Evolutionary conservation across 2,113 vertebrate genomes (phyloP).

Genomic region (Pterocles orientalis): DNA sequence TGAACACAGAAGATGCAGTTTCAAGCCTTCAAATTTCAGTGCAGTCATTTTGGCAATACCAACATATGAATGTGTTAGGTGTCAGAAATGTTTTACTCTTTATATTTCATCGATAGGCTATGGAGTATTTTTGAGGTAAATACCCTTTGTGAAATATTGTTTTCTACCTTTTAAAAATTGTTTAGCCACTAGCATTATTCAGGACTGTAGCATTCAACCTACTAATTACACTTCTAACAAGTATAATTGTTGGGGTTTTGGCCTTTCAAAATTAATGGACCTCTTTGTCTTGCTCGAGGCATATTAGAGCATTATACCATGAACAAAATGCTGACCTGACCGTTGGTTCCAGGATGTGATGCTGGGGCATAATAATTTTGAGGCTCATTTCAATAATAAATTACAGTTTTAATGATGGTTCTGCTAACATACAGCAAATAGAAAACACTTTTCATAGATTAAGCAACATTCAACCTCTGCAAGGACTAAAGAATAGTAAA

Average conservation of each 20-base stretch:
- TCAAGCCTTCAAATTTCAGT: slow-evolving; percentile 45
- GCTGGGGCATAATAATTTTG: slow-evolving; percentile 21
- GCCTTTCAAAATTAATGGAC: slow-evolving; percentile 53
- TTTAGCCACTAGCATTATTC: neutral
- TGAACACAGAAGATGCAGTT: slow-evolving; percentile 48
- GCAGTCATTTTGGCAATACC: slow-evolving; percentile 11
- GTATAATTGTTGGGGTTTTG: slow-evolving; percentile 11
- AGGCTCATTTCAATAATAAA: slow-evolving; percentile 48
- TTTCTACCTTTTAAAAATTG: neutral
- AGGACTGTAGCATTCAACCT: neutral
- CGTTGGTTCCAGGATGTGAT: slow-evolving; percentile 9
- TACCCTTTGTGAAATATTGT: neutral
- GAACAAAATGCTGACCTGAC: slow-evolving; percentile 46
- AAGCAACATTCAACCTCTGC: slow-evolving; percentile 41
- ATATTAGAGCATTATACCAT: slow-evolving; percentile 6
- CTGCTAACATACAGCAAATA: slow-evolving; percentile 39
- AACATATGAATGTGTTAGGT: slow-evolving; percentile 22
- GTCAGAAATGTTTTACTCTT: slow-evolving; percentile 14
- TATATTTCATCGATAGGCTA: slow-evolving; percentile 16
- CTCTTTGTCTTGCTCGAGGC: slow-evolving; percentile 27
- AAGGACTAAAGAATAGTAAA: neutral
- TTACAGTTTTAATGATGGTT: slow-evolving; percentile 52
- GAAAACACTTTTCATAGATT: slow-evolving; percentile 51
- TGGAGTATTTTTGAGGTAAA: neutral
- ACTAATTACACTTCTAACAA: neutral